These are phyloP conservation scores for Chymomyza costata DNA, from an alignment of 1,140 invertebrate species.

Conservation along the genomic window DNA sequence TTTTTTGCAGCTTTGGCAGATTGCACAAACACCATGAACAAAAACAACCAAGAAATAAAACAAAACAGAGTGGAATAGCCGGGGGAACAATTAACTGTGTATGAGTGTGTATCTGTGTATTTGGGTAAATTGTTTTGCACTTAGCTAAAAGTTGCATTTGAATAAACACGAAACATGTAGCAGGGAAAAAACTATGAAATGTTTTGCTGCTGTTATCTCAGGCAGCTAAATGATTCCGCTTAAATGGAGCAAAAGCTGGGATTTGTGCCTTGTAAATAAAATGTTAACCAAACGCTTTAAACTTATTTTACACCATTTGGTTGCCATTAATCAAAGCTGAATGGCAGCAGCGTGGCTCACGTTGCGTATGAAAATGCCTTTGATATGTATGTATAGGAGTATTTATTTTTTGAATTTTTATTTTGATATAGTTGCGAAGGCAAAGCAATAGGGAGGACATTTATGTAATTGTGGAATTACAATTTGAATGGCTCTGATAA, in stretches of 20 bases:
- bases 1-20: slow-evolving; percentile 53
- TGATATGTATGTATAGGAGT: neutral
- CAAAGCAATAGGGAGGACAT: slow-evolving; percentile 12
- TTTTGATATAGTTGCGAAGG: slow-evolving; percentile 23
- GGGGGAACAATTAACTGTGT: slow-evolving; percentile 54
- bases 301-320: neutral
- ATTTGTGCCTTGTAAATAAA: no score
- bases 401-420: no score
- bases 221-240: neutral
- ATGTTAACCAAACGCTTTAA: no score
- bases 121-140: slow-evolving; percentile 72
- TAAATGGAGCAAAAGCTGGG: neutral
- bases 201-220: neutral
- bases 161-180: no score
- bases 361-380: slow-evolving; percentile 37
- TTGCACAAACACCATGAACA: slow-evolving; percentile 37
- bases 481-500: slow-evolving; percentile 51
- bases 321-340: slow-evolving; percentile 48
- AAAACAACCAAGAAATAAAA: slow-evolving; percentile 20
- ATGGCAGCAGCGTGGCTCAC: slow-evolving; percentile 29
- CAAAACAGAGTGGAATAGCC: slow-evolving; percentile 26
- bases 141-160: slow-evolving; percentile 65
- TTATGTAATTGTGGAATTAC: slow-evolving; percentile 72
- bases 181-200: slow-evolving; percentile 35
- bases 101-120: slow-evolving; percentile 25